Conservation (phyloP, 2,797 vertebrate genomes). For the Scarus forsteni region DNA sequence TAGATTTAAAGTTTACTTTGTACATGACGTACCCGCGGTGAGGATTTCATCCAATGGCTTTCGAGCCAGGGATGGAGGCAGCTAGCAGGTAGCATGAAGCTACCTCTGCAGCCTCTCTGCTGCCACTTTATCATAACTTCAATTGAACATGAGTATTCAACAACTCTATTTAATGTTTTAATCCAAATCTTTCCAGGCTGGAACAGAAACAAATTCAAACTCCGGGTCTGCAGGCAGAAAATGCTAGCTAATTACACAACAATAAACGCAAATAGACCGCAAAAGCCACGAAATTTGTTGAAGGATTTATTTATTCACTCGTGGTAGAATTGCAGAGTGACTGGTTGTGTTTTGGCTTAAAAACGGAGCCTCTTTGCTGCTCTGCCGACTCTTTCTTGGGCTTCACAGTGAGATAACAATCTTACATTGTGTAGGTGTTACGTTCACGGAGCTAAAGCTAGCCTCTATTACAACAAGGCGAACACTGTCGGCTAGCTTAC, state of each 20-base stretch:
- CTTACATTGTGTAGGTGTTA: conserved; percentile 47
- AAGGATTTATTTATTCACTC: not conserved
- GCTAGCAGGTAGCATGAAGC: conserved; percentile 42
- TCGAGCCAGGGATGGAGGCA: conserved; percentile 22
- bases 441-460: conserved; percentile 68
- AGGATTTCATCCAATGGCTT: not conserved
- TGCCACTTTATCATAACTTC: not conserved
- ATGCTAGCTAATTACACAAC: conserved; percentile 58
- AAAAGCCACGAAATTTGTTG: conserved; percentile 6
- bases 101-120: not conserved
- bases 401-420: conserved; percentile 39
- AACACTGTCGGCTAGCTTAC: conserved; percentile 46
- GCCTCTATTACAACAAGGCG: conserved; percentile 60
- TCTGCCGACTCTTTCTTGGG: not conserved
- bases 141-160: not conserved
- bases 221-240: conserved; percentile 1
- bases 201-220: conserved; percentile 4
- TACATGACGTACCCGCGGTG: not conserved
- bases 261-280: conserved; percentile 53
- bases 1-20: not conserved
- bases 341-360: not conserved
- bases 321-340: not conserved
- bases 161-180: not conserved
- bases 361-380: not conserved
- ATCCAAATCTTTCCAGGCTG: not conserved